Percentiles rank a stretch among this genome's conserved stretches.
Evolutionary conservation across 2,113 vertebrate genomes (phyloP).

Genomic region (Corythornis cristatus): DNA sequence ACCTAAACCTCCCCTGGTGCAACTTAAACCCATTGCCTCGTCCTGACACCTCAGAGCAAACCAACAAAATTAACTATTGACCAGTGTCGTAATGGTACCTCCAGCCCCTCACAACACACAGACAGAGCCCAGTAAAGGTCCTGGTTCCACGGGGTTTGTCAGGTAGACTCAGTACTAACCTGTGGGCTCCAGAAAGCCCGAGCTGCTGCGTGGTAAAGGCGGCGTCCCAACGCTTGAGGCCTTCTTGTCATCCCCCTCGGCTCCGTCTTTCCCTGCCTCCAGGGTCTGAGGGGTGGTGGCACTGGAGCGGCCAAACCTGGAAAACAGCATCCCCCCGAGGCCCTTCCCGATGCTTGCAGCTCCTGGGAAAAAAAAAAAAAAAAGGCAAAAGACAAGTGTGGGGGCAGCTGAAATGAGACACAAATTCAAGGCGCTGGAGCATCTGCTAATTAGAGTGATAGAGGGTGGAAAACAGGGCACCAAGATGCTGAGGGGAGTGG

Average conservation of each 20-base stretch:
- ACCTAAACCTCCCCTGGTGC: too few relatives aligned
- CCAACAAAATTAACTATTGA: not conserved
- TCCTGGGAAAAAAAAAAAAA: slow-evolving; percentile 68
- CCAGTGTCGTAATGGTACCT: fast-evolving
- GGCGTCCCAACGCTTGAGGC: slow-evolving; percentile 68
- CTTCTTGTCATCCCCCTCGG: slow-evolving; percentile 84
- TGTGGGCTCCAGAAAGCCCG: slow-evolving; percentile 82
- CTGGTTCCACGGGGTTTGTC: not conserved
- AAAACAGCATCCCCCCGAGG: slow-evolving; percentile 95
- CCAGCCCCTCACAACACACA: not conserved
- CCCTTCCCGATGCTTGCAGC: slow-evolving; percentile 97
- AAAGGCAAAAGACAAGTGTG: not conserved
- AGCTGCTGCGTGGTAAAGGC: slow-evolving; percentile 78
- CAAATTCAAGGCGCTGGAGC: not conserved
- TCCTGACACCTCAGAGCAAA: not conserved
- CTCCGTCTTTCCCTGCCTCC: slow-evolving; percentile 79
- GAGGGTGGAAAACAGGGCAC: not conserved
- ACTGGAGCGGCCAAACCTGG: slow-evolving; percentile 90
- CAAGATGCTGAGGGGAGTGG: too few relatives aligned
- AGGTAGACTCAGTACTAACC: slow-evolving; percentile 71
- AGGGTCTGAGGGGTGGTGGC: slow-evolving; percentile 75
- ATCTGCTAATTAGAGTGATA: not conserved
- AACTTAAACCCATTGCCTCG: too few relatives aligned
- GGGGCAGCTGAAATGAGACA: not conserved
- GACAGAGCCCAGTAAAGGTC: not conserved